Evolutionary conservation across 2,888 invertebrate species (phyloP).

Genomic region (Girardia tigrina): DNA sequence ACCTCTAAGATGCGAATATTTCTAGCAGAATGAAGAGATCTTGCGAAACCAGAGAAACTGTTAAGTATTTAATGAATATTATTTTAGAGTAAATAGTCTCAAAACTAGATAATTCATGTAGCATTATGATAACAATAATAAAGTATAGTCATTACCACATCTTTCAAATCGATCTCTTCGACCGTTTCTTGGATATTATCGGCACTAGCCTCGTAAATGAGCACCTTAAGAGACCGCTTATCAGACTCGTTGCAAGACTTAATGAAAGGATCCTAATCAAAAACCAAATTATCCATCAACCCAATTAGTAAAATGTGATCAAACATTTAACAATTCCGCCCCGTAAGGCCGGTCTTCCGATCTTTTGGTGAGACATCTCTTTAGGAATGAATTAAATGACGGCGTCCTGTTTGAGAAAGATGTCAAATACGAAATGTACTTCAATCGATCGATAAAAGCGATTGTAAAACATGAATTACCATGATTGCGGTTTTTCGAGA

Average conservation of each 20-base stretch:
- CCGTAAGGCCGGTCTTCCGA: neutral
- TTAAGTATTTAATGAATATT: too few relatives aligned
- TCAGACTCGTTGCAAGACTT: neutral
- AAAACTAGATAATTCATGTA: too few relatives aligned
- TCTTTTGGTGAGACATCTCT: conserved; percentile 7
- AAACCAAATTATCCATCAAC: neutral
- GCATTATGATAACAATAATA: too few relatives aligned
- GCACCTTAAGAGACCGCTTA: neutral
- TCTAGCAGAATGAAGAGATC: too few relatives aligned
- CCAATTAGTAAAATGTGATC: neutral
- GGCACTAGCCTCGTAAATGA: conserved; percentile 26
- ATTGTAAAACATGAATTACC: too few relatives aligned
- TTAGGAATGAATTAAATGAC: neutral
- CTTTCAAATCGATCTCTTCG: conserved; percentile 21
- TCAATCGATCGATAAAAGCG: too few relatives aligned
- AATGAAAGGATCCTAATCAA: conserved; percentile 27
- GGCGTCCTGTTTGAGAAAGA: neutral
- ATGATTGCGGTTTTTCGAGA: conserved; percentile 66
- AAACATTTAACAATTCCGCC: neutral
- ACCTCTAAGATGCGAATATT: too few relatives aligned
- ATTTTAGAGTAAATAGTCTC: too few relatives aligned
- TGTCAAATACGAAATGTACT: neutral
- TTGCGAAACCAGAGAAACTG: too few relatives aligned
- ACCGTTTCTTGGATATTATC: conserved; percentile 3
- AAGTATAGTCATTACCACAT: too few relatives aligned